A percentile compares a stretch with the other conserved stretches of the same genome.
These are phyloP conservation scores for Muntiacus muntjak DNA, from an alignment of 2,113 vertebrate species.

Conservation along the genomic window DNA sequence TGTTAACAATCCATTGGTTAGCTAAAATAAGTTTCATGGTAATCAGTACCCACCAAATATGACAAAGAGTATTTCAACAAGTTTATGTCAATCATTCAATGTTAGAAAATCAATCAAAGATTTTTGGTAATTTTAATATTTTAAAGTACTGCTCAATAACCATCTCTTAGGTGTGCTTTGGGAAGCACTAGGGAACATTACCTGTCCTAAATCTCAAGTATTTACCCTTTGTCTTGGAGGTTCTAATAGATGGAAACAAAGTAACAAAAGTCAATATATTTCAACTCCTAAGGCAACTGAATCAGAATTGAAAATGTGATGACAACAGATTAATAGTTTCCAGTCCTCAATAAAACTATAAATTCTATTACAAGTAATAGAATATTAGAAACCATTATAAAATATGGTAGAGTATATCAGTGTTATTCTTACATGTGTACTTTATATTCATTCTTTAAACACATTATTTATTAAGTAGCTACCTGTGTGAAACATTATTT, in stretches of 20 bases:
- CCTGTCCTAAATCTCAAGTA: not conserved
- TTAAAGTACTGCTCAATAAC: not conserved
- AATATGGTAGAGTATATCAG: not conserved
- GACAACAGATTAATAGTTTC: not conserved
- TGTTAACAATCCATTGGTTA: not conserved
- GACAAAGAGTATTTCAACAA: not conserved
- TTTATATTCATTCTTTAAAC: not conserved
- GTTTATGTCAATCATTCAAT: not conserved
- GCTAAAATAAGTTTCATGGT: not conserved
- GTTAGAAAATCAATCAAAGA: not conserved
- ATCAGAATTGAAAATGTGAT: not conserved
- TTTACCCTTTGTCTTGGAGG: not conserved
- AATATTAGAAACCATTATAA: not conserved
- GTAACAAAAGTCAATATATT: not conserved
- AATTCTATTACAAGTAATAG: not conserved
- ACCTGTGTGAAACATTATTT: not conserved
- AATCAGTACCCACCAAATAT: not conserved
- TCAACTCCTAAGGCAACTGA: not conserved
- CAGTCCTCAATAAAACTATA: not conserved
- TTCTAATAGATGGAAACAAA: not conserved
- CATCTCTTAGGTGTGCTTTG: not conserved
- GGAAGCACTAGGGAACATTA: not conserved
- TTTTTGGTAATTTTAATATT: not conserved
- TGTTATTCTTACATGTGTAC: not conserved
- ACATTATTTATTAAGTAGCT: not conserved